A percentile compares a stretch with the other conserved stretches of the same genome.
These are phyloP conservation scores for Parapsyche elsis DNA, from an alignment of 1,140 invertebrate species.

Conservation along the genomic window DNA sequence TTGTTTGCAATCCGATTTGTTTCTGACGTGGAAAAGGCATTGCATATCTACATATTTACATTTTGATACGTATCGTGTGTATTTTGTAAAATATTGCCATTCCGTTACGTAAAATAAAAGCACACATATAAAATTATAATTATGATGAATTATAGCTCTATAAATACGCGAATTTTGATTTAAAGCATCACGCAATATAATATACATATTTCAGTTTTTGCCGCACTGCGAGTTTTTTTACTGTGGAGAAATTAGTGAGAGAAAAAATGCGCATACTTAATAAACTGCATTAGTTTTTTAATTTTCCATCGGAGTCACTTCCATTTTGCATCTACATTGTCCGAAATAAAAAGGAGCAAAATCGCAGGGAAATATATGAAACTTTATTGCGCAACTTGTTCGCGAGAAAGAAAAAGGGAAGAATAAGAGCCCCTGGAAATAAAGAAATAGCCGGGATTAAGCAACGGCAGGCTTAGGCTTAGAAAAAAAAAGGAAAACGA, in stretches of 20 bases:
- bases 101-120: no score
- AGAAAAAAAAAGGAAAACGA: constrained; percentile 47
- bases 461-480: constrained; percentile 45
- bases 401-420: background rate
- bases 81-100: no score
- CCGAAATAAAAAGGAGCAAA: background rate
- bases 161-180: background rate
- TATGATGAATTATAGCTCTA: background rate
- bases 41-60: constrained; percentile 44
- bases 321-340: background rate
- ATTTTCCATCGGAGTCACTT: background rate
- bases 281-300: background rate
- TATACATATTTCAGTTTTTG: no score
- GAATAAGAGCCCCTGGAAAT: constrained; percentile 32
- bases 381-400: constrained; percentile 51
- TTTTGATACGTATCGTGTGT: constrained; percentile 35
- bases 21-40: constrained; percentile 32
- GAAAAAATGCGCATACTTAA: background rate
- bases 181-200: background rate
- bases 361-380: constrained; percentile 2
- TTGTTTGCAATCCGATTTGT: constrained; percentile 52
- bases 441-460: constrained; percentile 54
- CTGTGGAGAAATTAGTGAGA: background rate
- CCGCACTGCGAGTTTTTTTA: no score
- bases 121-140: background rate